Base-by-base conservation (phyloP, 1,140 invertebrate species). In the Pristionchus pacificus region DNA sequence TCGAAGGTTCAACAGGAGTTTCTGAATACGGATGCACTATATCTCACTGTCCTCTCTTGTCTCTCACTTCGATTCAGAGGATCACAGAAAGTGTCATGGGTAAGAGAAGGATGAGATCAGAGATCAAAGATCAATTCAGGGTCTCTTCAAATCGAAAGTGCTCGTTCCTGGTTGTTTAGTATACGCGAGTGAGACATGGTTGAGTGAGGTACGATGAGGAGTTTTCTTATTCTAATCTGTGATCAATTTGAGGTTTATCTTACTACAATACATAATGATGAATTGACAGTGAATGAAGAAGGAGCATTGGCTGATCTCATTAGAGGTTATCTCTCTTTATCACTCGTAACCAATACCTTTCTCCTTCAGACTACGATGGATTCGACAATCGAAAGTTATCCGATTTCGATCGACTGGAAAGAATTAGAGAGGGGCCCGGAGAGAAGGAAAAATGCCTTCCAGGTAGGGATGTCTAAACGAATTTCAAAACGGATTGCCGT, bases 1-100 rank as follows among this genome's bases (percentile, higher is more conserved):
- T 69, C 71, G 0, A 73, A 73, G 33, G 59, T 73, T 24, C 71
- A 73, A 49, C 65, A 73, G 25, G 67, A 73, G 55, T 73, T 73
- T 25, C 66, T 73, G 3, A 73, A 73, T 27, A 73, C 71, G 2
- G 71, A 73, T 38, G 71, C 71, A 0, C 61, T 73, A 10, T 73
- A 73, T 49, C 27, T 73, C n/a, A 73, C 71, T n/a, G 60, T 66
- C 13, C 59, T 68, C 30, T 65, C 71, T 32, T 24, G 58, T 25
- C 65, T 73, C 1, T 64, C 49, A n/a, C 59, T 69, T 13, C 6
- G 25, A 13, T 32, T 69, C 3, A 32, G 67, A 29, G 67, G 67
- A 1, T 1, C 58, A 14, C 25, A 60, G 57, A 61, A 29, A 28
- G 55, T 69, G 25, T 66, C 2, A 13, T 32, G 31, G 61, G 67